phyloP scores from a whole-genome alignment of 2,888 invertebrate species.

The Cinara cedri region DNA sequence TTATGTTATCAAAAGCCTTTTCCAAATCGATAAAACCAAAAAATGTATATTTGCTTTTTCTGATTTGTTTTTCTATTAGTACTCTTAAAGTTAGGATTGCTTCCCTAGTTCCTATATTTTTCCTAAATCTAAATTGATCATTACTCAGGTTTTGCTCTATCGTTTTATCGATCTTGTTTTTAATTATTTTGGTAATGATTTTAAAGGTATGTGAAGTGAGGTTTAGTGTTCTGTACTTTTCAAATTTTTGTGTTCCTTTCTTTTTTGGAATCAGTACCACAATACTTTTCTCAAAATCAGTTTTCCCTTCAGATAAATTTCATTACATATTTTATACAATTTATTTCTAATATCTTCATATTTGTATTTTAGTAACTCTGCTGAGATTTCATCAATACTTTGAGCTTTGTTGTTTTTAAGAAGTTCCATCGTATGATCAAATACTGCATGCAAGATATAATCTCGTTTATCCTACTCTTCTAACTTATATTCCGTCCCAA shows the following conservation, averaged over 20 bases:
- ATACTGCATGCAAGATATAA: slow-evolving; percentile 9
- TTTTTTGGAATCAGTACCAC: slow-evolving; percentile 3
- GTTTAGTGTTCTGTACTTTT: no score
- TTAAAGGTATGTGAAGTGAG: neutral
- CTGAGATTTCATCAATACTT: slow-evolving; percentile 8
- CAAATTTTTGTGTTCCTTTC: no score
- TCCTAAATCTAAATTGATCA: neutral
- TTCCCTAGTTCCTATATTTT: no score
- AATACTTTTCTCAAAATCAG: neutral
- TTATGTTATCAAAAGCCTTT: slow-evolving; percentile 4
- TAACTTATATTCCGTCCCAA: no score
- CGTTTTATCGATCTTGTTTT: slow-evolving; percentile 20
- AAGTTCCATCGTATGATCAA: slow-evolving; percentile 7
- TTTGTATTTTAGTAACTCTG: slow-evolving; percentile 11
- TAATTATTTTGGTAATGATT: slow-evolving; percentile 24
- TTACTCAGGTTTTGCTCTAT: slow-evolving; percentile 18
- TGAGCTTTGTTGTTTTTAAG: slow-evolving; percentile 24
- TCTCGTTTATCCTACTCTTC: slow-evolving; percentile 15
- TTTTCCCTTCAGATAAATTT: slow-evolving; percentile 34
- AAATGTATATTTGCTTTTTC: slow-evolving; percentile 19
- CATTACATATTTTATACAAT: slow-evolving; percentile 14
- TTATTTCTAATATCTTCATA: slow-evolving; percentile 1
- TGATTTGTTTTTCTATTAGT: slow-evolving; percentile 13
- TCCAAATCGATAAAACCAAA: neutral
- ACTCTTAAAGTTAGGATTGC: neutral